phyloP scores from a whole-genome alignment of 35 echinoderm and acorn worm species.

The Apostichopus parvimensis region DNA sequence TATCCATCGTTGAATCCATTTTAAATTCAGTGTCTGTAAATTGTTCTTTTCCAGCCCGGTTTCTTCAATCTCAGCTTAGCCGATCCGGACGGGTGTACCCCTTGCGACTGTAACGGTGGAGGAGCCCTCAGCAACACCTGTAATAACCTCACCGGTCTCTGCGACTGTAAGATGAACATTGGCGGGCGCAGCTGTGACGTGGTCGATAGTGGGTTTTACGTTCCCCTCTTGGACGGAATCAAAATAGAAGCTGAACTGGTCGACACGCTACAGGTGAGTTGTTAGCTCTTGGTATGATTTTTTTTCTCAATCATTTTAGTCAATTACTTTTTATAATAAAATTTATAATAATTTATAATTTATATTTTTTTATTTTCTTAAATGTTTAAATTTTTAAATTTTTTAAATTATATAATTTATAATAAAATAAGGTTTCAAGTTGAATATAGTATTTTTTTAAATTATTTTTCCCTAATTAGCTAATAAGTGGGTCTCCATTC shows the following conservation, averaged over 20 bases:
- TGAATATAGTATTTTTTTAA: too few relatives aligned
- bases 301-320: not conserved
- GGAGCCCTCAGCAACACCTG: constrained; percentile 50
- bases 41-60: constrained; percentile 55
- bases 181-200: constrained; percentile 62
- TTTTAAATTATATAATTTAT: too few relatives aligned
- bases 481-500: too few relatives aligned
- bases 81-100: constrained; percentile 77
- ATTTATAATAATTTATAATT: too few relatives aligned
- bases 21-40: too few relatives aligned
- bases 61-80: constrained; percentile 58
- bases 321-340: not conserved
- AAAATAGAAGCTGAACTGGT: constrained; percentile 68
- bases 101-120: constrained; percentile 84
- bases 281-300: not conserved
- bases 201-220: constrained; percentile 67
- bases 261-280: constrained; percentile 55
- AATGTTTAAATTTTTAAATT: too few relatives aligned
- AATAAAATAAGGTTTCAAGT: too few relatives aligned
- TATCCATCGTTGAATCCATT: too few relatives aligned
- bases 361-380: too few relatives aligned
- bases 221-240: constrained; percentile 76
- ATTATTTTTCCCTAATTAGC: too few relatives aligned
- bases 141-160: constrained; percentile 55
- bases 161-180: constrained; percentile 67